These are phyloP conservation scores for Coreoperca whiteheadi DNA, from an alignment of 2,113 vertebrate species.

Conservation along the genomic window DNA sequence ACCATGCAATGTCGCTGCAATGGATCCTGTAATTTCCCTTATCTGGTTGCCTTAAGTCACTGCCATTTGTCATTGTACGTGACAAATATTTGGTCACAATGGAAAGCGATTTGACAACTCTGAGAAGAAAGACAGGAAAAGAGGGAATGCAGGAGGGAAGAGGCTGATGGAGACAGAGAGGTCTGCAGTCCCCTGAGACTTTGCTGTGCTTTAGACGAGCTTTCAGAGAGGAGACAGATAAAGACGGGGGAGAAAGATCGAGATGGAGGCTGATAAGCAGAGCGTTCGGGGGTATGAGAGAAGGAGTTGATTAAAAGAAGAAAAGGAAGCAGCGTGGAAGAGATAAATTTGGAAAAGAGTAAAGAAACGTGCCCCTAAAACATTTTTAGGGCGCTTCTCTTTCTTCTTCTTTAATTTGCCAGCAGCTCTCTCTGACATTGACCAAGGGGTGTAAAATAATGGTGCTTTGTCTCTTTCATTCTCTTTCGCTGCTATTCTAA, in stretches of 20 bases:
- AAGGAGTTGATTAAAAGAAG: constrained; percentile 68
- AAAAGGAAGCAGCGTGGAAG: constrained; percentile 50
- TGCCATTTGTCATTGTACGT: constrained; percentile 7
- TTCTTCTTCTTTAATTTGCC: constrained; percentile 76
- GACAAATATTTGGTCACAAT: constrained; percentile 8
- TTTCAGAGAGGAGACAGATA: constrained; percentile 51
- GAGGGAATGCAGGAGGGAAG: constrained; percentile 19
- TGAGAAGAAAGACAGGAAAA: constrained; percentile 40
- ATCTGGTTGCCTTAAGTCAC: constrained; percentile 10
- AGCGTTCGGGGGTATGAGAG: constrained; percentile 51
- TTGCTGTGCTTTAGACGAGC: constrained; percentile 55
- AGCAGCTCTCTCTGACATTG: constrained; percentile 77
- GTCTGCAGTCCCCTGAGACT: constrained; percentile 57
- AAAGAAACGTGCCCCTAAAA: constrained; percentile 58
- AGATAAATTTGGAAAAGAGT: constrained; percentile 52
- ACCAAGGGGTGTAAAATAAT: constrained; percentile 78
- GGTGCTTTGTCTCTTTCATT: constrained; percentile 63
- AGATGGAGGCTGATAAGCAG: constrained; percentile 51
- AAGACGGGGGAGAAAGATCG: constrained; percentile 39
- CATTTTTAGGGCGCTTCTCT: constrained; percentile 60
- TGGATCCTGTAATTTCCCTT: constrained; percentile 15
- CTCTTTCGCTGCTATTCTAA: constrained; percentile 26
- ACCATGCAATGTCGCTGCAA: neutral
- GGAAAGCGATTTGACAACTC: constrained; percentile 40
- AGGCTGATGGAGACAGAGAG: constrained; percentile 61